Evolutionary conservation across 92 coral and sea anemone species (phyloP), one percentile per base, ranked within the genome.

Genomic region (Muricea muricata): DNA sequence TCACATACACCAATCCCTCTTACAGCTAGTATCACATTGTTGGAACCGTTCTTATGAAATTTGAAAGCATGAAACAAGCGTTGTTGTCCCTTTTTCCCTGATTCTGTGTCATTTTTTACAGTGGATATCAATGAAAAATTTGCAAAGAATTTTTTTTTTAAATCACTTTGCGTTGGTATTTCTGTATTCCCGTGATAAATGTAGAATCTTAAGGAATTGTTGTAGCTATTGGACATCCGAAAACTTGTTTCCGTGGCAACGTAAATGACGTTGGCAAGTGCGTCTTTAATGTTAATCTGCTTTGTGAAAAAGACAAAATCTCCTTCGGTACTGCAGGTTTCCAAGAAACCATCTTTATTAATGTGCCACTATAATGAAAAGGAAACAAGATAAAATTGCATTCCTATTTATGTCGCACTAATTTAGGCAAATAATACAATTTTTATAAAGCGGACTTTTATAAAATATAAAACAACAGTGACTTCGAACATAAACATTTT

Each of bases 1-100:
- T 89, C 33, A 33, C 99, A 96, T 1, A 71, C 86, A 21, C 98
- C 99, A 3, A 25, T 24, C 11, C 69, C 63, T 35, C 55, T 57
- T 6, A 78, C 30, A 12, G 47, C 83, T 8, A 78, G 65, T 0
- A 63, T 34, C 3, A 56, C n/a, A 5, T 65, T 46, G 40, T 34
- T 39, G 20, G 72, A 29, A 10, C 71, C 71, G 20, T 78, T 78
- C 12, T 56, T 29, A 40, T 35, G 55, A 58, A 78, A 57, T 56
- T 37, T 32, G 25, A 78, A 78, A 58, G 45, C 39, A 20, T 78
- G 65, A 50, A 14, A 48, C 33, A 7, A n/a, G 6, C 20, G 26
- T 8, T 4, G 13, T 8, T 4, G 13, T 1, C 37, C 56, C 0
- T 31, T 20, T 23, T 3, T 13, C 6, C 0, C 39, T 24, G 80